Base-by-base conservation (phyloP, 2,113 vertebrate genomes). In the Actinemys pallida region DNA sequence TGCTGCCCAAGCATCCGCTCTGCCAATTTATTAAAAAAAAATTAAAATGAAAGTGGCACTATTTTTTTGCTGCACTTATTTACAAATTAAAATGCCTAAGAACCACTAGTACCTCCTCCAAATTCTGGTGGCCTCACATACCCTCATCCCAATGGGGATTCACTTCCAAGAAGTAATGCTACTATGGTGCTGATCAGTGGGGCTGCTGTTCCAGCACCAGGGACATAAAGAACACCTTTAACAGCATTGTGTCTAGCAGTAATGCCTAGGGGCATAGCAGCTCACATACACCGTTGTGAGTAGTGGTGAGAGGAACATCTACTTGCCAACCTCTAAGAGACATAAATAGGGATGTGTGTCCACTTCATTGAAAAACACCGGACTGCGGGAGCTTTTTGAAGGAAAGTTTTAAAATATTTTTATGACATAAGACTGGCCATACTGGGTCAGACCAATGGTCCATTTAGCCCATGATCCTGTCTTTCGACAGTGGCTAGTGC, bases 191-290 rank as follows among this genome's bases (percentile, higher is more conserved):
- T 84, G 10, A 56, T 86, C 52, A 76, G 86, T 54, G 19, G 6
- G 4, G 16, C 3, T 83, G 50, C 6, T 92, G 45, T 19, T 87
- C 10, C 11, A 62, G 45, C 2, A 0, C n/a, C 0, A 0, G 62
- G 47, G 54, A 19, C 47, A 19, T 5, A 56, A 0, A 0, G 90
- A 5, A 29, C 9, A 81, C 69, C 17, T 85, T 92, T 56, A 57
- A 65, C 19, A 25, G 39, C 1, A 0, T 8, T 45, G 53, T 2
- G 3, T 83, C 52, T 29, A 59, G 83, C 54, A 62, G 52, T 0
- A 1, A 24, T 25, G 42, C 49, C 50, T 5, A 0, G 14, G 0
- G 53, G 3, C 0, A 0, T 27, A 39, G 69, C 52, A 53, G 5
- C 16, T 27, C 11, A 3, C 8, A 1, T 9, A 45, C 29, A 27